Percentiles rank a stretch among this genome's conserved stretches.
Conservation (phyloP, 1,140 invertebrate species). For the Heliconius congener region DNA sequence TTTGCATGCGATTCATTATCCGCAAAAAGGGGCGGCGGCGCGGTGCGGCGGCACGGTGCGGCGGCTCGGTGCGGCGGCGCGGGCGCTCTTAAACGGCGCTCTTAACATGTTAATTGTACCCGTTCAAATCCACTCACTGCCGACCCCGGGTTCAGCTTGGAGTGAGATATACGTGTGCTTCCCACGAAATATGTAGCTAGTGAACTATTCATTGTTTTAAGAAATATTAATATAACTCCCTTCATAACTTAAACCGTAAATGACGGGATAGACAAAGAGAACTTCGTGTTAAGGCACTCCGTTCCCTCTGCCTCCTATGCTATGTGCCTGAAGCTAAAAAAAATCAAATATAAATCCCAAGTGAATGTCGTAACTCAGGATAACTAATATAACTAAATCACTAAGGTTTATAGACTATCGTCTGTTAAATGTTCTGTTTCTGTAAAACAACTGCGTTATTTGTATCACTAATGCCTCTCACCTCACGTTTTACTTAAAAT, state of each 20-base stretch:
- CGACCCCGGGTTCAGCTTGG: slow-evolving; percentile 1
- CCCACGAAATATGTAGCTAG: neutral
- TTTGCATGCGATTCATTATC: slow-evolving; percentile 12
- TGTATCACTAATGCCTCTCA: neutral
- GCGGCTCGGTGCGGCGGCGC: slow-evolving; percentile 1
- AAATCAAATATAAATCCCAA: neutral
- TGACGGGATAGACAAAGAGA: no score
- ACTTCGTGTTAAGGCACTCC: no score
- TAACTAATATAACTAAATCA: neutral
- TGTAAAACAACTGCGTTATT: slow-evolving; percentile 6
- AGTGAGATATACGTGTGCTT: neutral
- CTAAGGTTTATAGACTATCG: neutral
- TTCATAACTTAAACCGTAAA: no score
- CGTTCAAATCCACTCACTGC: slow-evolving; percentile 22
- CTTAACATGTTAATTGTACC: slow-evolving; percentile 31
- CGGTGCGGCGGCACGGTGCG: neutral
- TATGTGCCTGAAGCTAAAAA: no score
- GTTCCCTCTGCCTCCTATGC: no score
- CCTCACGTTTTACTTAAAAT: slow-evolving; percentile 11
- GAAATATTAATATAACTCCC: neutral
- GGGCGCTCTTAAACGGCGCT: slow-evolving; percentile 19
- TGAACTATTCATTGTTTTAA: neutral
- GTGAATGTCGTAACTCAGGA: neutral
- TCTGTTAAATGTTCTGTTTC: neutral
- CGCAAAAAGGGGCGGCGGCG: neutral